Evolutionary conservation across 2,888 invertebrate genomes (phyloP).

Genomic region (Pharmacophagus antenor): DNA sequence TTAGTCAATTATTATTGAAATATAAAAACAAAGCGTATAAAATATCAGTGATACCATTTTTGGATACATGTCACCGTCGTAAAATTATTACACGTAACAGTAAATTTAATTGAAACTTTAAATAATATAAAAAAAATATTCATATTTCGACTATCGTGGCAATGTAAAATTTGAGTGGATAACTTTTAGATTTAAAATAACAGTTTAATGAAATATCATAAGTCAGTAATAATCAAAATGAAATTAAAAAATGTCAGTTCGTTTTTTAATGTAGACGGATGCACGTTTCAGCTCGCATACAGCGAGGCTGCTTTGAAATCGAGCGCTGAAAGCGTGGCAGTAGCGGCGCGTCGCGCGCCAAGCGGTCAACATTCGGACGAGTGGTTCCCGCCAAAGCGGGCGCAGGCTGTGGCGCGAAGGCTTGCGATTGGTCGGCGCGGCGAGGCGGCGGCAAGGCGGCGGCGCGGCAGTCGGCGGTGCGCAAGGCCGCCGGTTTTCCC

Average conservation of each 20-base stretch:
- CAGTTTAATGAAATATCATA: neutral
- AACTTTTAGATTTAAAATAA: neutral
- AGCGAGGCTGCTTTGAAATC: slow-evolving; percentile 37
- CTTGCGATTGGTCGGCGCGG: slow-evolving; percentile 63
- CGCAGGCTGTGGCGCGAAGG: slow-evolving; percentile 78
- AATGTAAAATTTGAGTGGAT: neutral
- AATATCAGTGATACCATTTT: too few species aligned
- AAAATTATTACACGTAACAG: too few species aligned
- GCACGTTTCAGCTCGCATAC: slow-evolving; percentile 22
- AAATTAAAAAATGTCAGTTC: slow-evolving; percentile 10
- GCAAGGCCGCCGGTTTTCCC: slow-evolving; percentile 81
- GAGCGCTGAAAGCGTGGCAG: slow-evolving; percentile 46
- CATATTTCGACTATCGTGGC: neutral
- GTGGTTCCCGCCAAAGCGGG: slow-evolving; percentile 69
- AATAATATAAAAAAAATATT: too few species aligned
- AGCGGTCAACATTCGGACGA: slow-evolving; percentile 51
- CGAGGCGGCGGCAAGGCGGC: slow-evolving; percentile 62
- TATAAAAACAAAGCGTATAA: neutral
- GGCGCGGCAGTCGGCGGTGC: slow-evolving; percentile 63
- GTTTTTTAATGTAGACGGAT: slow-evolving; percentile 2
- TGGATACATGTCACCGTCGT: too few species aligned
- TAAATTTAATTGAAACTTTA: too few species aligned
- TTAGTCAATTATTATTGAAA: neutral
- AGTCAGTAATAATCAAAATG: neutral
- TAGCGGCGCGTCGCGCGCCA: slow-evolving; percentile 46